Evolutionary conservation across 2,113 vertebrate species (phyloP).

Genomic region (Rhizomys pruinosus): DNA sequence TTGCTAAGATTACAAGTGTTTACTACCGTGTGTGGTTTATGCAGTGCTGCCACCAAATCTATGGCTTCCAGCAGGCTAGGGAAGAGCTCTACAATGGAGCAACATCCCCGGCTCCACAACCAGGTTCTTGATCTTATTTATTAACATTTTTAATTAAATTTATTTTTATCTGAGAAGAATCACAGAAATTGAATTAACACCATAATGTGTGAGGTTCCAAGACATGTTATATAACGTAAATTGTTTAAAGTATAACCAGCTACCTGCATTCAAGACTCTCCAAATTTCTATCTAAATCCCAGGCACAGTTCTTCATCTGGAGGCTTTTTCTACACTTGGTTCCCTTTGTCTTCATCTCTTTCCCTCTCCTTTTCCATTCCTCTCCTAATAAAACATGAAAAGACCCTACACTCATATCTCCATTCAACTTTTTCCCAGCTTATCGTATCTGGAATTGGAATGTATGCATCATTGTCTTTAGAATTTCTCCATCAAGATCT

Average conservation of each 20-base stretch:
- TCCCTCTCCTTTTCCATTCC: not conserved
- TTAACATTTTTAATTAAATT: not conserved
- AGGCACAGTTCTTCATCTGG: not conserved
- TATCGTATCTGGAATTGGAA: not conserved
- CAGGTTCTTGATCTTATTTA: not conserved
- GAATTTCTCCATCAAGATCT: not conserved
- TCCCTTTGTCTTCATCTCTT: not conserved
- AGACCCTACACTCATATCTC: not conserved
- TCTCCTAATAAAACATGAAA: not conserved
- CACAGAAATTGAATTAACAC: not conserved
- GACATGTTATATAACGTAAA: not conserved
- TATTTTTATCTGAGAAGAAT: not conserved
- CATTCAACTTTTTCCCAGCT: not conserved
- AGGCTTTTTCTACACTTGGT: not conserved
- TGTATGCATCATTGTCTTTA: not conserved
- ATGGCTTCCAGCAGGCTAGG: no score
- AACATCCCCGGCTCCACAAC: not conserved
- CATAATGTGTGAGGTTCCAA: not conserved
- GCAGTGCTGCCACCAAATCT: not conserved
- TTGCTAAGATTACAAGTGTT: no score
- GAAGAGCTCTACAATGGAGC: no score
- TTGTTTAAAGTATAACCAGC: not conserved
- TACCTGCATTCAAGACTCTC: not conserved
- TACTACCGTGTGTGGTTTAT: not conserved
- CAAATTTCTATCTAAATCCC: not conserved